These are phyloP conservation scores for Ormia ochracea DNA, from an alignment of 2,888 invertebrate species.

Conservation along the genomic window DNA sequence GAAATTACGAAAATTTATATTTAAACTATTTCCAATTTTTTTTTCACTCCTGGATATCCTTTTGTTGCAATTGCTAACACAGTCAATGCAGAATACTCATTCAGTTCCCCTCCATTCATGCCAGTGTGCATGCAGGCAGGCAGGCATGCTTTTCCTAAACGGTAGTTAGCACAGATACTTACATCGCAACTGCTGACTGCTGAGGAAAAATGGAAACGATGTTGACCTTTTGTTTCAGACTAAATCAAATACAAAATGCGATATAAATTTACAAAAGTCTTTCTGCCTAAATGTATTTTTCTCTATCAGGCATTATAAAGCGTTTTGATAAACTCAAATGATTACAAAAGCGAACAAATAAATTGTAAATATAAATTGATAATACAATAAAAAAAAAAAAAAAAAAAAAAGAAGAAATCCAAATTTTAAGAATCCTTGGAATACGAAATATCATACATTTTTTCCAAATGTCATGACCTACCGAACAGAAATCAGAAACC, in stretches of 20 bases:
- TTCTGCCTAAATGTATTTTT: neutral
- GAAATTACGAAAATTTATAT: neutral
- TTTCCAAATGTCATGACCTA: constrained; percentile 35
- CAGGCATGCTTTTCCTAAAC: neutral
- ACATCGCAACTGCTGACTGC: neutral
- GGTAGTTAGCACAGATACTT: neutral
- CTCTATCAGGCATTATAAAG: constrained; percentile 25
- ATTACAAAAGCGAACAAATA: constrained; percentile 11
- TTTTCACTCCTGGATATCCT: neutral
- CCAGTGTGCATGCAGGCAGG: neutral
- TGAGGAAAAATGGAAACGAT: constrained; percentile 18
- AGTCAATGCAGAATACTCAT: constrained; percentile 9
- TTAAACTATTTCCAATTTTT: neutral
- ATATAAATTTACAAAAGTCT: neutral
- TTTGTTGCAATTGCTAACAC: constrained; percentile 14
- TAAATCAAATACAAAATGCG: constrained; percentile 1
- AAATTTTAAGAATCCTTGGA: constrained; percentile 19
- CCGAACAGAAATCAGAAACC: constrained; percentile 39
- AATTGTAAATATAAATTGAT: constrained; percentile 31
- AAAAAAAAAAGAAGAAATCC: no score
- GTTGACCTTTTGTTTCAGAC: constrained; percentile 46
- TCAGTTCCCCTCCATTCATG: constrained; percentile 7
- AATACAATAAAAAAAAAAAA: constrained; percentile 3
- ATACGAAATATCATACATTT: constrained; percentile 35
- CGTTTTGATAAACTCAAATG: constrained; percentile 43